phyloP scores from a whole-genome alignment of 2,113 vertebrate species.

The Corythornis cristatus region DNA sequence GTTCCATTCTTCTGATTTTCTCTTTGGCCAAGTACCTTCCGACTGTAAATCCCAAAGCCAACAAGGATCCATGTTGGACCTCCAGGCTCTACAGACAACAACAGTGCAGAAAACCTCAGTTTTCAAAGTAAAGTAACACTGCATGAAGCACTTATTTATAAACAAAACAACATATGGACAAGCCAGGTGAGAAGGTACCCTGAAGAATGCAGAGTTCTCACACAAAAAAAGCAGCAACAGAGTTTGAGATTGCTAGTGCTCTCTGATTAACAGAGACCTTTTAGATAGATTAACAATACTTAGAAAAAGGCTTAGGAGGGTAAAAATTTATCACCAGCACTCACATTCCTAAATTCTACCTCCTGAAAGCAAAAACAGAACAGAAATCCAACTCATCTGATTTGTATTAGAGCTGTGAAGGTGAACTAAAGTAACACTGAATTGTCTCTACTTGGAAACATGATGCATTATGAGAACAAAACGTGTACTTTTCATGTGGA shows the following conservation, averaged over 20 bases:
- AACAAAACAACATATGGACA: background rate
- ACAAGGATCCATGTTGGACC: slow-evolving; percentile 92
- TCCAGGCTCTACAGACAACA: slow-evolving; percentile 86
- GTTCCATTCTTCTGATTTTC: slow-evolving; percentile 72
- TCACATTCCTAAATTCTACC: background rate
- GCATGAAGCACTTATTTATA: background rate
- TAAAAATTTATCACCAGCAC: background rate
- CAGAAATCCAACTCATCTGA: background rate
- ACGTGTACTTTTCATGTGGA: rapidly evolving
- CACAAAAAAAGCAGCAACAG: background rate
- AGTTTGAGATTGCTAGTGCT: background rate
- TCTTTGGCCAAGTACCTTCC: slow-evolving; percentile 90
- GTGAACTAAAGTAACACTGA: background rate
- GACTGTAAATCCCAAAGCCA: slow-evolving; percentile 95
- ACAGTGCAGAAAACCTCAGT: slow-evolving; percentile 28
- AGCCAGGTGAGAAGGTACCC: background rate
- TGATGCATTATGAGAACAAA: background rate
- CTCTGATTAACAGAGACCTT: background rate
- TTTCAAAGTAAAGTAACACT: slow-evolving; percentile 1
- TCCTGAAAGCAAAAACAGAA: background rate
- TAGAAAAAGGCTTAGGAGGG: background rate
- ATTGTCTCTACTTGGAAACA: background rate
- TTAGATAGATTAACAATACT: background rate
- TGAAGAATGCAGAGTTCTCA: background rate
- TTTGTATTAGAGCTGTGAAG: background rate